Conservation (phyloP, 2,888 invertebrate genomes). For the Phymatocera aterrima region DNA sequence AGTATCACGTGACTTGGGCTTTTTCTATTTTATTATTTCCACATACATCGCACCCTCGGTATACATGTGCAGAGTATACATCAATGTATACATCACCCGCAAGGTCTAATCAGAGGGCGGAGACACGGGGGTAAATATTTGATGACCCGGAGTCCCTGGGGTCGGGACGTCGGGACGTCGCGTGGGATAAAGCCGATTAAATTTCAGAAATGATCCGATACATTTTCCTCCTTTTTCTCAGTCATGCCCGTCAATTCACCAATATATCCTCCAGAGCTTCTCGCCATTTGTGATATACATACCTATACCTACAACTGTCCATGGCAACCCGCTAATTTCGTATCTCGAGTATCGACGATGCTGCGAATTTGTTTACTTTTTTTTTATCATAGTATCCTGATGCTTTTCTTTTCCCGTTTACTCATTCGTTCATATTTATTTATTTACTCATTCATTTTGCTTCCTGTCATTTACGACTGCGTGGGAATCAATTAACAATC, state of each 20-base stretch:
- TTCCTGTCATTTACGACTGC: not conserved
- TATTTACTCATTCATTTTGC: not conserved
- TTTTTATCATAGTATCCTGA: not conserved
- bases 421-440: not conserved
- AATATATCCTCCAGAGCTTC: not conserved
- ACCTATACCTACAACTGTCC: not conserved
- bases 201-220: conserved; percentile 19
- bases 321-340: not conserved
- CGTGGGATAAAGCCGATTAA: conserved; percentile 31
- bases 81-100: not conserved
- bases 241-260: not conserved
- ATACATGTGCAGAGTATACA: not conserved
- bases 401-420: not conserved
- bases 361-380: conserved; percentile 21
- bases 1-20: conserved; percentile 6
- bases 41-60: conserved; percentile 16
- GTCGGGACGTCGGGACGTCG: not conserved
- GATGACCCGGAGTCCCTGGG: conserved; percentile 6
- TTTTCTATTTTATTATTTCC: conserved; percentile 23
- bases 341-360: conserved; percentile 15
- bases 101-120: conserved; percentile 29
- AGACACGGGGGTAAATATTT: conserved; percentile 31
- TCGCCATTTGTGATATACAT: not conserved
- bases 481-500: conserved; percentile 20
- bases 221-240: not conserved